Conservation (phyloP, 1,140 invertebrate genomes). For the Ips nitidus region DNA sequence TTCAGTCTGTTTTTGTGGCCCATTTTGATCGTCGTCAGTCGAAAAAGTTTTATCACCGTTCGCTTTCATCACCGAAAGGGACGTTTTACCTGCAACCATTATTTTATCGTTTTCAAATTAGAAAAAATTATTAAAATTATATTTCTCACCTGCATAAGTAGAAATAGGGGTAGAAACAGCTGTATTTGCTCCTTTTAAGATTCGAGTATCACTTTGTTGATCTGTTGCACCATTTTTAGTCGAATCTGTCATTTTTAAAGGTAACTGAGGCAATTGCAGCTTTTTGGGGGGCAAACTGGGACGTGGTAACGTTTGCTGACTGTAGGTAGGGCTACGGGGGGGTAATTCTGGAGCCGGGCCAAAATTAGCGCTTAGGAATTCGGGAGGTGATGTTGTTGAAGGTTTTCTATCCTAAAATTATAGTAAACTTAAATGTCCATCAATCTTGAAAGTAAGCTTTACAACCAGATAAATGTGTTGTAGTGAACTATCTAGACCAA, state of each 20-base stretch:
- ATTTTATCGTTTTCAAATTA: too few species aligned
- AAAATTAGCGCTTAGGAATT: constrained; percentile 33
- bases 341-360: constrained; percentile 57
- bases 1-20: background rate
- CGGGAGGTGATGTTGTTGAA: constrained; percentile 56
- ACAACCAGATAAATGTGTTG: too few species aligned
- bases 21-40: background rate
- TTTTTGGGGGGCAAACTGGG: constrained; percentile 65
- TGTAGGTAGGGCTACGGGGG: constrained; percentile 55
- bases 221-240: constrained; percentile 7
- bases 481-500: too few species aligned
- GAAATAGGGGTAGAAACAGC: constrained; percentile 16
- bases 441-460: too few species aligned
- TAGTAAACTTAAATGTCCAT: background rate
- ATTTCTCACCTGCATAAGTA: constrained; percentile 1
- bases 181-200: background rate
- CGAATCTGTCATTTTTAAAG: constrained; percentile 57
- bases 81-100: background rate
- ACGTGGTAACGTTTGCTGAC: constrained; percentile 60
- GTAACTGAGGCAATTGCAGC: constrained; percentile 70
- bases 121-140: too few species aligned
- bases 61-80: background rate
- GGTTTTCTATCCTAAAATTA: constrained; percentile 53
- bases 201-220: background rate
- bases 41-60: background rate